A percentile compares a stretch with the other conserved stretches of the same genome.
Conservation (phyloP, 2,888 invertebrate species). For the Gastrophysa polygoni region DNA sequence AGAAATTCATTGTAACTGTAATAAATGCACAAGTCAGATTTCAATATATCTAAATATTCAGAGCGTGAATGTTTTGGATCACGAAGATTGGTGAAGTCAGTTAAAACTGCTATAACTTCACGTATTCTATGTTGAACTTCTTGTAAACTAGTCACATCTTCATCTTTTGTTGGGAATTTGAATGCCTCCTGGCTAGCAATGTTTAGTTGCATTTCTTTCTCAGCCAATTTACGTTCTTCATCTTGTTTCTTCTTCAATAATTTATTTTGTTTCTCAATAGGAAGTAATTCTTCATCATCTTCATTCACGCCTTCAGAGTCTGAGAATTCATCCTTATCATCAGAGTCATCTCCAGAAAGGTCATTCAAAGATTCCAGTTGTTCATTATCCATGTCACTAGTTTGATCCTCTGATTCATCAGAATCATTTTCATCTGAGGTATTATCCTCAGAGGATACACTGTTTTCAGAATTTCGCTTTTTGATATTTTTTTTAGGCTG, state of each 20-base stretch:
- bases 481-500: slow-evolving; percentile 64
- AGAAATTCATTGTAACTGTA: slow-evolving; percentile 98
- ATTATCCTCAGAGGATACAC: slow-evolving; percentile 43
- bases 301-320: slow-evolving; percentile 51
- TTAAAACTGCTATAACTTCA: slow-evolving; percentile 79
- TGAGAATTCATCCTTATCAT: slow-evolving; percentile 45
- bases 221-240: slow-evolving; percentile 73
- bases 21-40: slow-evolving; percentile 86
- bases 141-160: slow-evolving; percentile 75
- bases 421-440: slow-evolving; percentile 23
- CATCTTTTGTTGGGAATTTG: slow-evolving; percentile 77
- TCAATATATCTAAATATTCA: slow-evolving; percentile 82
- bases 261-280: slow-evolving; percentile 84
- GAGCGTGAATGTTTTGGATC: slow-evolving; percentile 73
- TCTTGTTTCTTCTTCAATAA: slow-evolving; percentile 77
- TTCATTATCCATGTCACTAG: slow-evolving; percentile 43
- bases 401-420: slow-evolving; percentile 50
- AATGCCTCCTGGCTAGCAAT: slow-evolving; percentile 78
- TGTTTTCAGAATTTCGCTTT: slow-evolving; percentile 42
- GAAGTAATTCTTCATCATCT: slow-evolving; percentile 73
- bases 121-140: slow-evolving; percentile 89
- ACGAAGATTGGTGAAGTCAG: slow-evolving; percentile 76
- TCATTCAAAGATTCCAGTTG: slow-evolving; percentile 47
- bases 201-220: slow-evolving; percentile 83
- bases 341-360: slow-evolving; percentile 52